Base-by-base conservation (phyloP, 2,113 vertebrate species). In the Brachypteracias leptosomus region DNA sequence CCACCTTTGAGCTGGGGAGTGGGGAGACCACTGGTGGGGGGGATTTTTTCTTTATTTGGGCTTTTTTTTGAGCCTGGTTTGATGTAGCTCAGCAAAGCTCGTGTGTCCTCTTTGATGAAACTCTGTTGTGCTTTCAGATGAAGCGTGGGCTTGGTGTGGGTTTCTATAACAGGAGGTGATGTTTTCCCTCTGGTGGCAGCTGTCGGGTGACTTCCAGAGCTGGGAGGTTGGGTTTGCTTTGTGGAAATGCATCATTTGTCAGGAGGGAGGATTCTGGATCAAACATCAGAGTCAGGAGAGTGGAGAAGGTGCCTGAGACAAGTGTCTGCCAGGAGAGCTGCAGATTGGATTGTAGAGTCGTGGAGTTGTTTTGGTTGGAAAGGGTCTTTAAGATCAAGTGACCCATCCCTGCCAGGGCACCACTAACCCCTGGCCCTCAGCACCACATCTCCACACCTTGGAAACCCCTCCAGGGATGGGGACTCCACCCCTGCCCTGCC, bases 291-390 rank as follows among this genome's bases (percentile, higher is more conserved):
- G 78, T 33, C 54, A 31, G n/a, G 1, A 2, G 82, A 10, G 40
- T 10, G 4, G 8, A 4, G 22, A 51, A 54, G 35, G 17, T 8
- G 9, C 55, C 68, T 1, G 7, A 47, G 70, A 63, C 0, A 0
- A 4, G n/a, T 2, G 4, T 42, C 65, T 54, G 4, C 51, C 28
- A 4, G 22, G 7, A 35, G 63, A 62, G 72, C 68, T 86, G 75
- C n/a, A 66, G 36, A 7, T 28, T 22, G 38, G 3, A 15, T 25
- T 22, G 6, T 33, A 20, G 40, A 3, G 19, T 38, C 61, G 19
- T 38, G 38, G 61, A 40, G 29, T 19, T 29, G 36, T 36, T 58
- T 58, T 36, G 35, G 35, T 26, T 62, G 59, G 59, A 36, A 25
- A 22, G 35, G 52, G n/a, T 12, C 33, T 33, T 59, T 35, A n/a